These are phyloP conservation scores for Homarus gammarus DNA, from an alignment of 2,888 invertebrate genomes.

Conservation along the genomic window DNA sequence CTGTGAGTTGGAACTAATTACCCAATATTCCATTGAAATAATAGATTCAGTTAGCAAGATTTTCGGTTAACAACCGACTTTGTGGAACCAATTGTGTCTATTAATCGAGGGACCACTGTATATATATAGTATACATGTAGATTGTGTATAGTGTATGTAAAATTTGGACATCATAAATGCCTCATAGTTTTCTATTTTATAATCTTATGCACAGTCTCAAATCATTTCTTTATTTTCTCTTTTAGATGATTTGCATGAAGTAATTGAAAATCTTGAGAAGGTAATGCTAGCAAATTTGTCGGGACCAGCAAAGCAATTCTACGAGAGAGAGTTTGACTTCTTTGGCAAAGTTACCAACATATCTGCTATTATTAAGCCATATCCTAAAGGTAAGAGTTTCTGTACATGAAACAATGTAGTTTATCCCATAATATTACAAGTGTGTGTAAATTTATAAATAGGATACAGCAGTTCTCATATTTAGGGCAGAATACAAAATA, in stretches of 20 bases:
- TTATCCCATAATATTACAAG: not conserved
- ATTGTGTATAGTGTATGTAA: too few species aligned
- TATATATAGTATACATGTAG: too few species aligned
- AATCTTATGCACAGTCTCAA: too few species aligned
- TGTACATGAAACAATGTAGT: too few species aligned
- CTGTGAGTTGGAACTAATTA: too few species aligned
- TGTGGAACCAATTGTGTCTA: too few species aligned
- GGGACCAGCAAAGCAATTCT: slow-evolving; percentile 96
- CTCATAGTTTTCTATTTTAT: too few species aligned
- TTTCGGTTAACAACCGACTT: too few species aligned
- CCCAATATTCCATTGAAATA: too few species aligned
- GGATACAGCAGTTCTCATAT: not conserved
- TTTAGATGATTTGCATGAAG: slow-evolving; percentile 86
- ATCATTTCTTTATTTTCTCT: slow-evolving; percentile 74
- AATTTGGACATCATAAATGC: too few species aligned
- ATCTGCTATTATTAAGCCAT: slow-evolving; percentile 95
- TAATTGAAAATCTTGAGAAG: slow-evolving; percentile 85
- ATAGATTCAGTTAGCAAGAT: too few species aligned
- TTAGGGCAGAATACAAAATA: not conserved
- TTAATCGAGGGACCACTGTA: too few species aligned
- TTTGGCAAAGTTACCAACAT: slow-evolving; percentile 98
- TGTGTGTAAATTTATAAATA: not conserved
- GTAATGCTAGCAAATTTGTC: slow-evolving; percentile 91
- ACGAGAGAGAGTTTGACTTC: slow-evolving; percentile 98
- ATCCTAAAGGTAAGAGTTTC: slow-evolving; percentile 85